These are phyloP conservation scores for Harpagifer antarcticus DNA, from an alignment of 2,797 vertebrate genomes.

Conservation along the genomic window DNA sequence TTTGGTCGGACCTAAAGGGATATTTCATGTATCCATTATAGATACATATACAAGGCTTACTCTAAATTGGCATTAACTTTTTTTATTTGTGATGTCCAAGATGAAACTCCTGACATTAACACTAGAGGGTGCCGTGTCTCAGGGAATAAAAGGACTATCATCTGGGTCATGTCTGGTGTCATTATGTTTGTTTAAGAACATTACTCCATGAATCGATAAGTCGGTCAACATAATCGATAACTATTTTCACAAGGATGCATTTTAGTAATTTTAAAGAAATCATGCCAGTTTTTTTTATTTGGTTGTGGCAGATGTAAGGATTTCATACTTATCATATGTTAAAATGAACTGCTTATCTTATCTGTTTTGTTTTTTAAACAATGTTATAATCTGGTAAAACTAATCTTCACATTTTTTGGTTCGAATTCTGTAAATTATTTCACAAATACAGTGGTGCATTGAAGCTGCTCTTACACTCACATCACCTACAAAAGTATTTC, in stretches of 20 bases:
- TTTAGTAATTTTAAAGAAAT: neutral
- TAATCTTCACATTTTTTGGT: neutral
- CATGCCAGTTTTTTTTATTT: neutral
- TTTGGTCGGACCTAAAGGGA: too few species aligned
- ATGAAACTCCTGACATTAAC: neutral
- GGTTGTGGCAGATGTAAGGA: neutral
- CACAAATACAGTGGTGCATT: neutral
- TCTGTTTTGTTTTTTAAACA: too few species aligned
- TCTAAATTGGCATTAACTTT: neutral
- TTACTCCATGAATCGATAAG: neutral
- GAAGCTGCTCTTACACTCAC: neutral
- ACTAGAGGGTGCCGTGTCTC: constrained; percentile 50
- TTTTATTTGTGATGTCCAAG: neutral
- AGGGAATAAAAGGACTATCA: neutral
- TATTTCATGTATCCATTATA: neutral
- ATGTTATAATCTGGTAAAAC: neutral
- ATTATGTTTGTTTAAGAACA: neutral
- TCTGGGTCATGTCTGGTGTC: neutral
- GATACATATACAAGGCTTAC: neutral
- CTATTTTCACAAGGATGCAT: neutral
- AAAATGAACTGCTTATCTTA: neutral
- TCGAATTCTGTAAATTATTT: neutral
- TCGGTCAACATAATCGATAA: neutral
- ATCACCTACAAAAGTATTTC: neutral
- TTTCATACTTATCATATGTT: neutral